These are phyloP conservation scores for Hycleus phaleratus DNA, from an alignment of 1,140 invertebrate genomes.

Conservation along the genomic window DNA sequence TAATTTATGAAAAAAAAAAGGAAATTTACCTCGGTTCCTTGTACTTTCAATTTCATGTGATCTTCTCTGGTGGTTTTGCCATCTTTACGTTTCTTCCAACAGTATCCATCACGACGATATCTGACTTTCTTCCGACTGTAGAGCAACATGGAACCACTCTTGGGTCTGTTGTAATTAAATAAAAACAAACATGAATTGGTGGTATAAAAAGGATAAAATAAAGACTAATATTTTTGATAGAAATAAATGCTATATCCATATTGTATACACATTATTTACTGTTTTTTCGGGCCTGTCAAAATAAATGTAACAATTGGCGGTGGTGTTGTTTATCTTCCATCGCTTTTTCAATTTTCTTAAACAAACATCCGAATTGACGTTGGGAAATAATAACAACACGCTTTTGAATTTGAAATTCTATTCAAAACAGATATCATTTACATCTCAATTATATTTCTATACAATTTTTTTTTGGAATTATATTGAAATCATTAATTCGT, in stretches of 20 bases:
- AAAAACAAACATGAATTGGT: neutral
- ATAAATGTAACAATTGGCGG: neutral
- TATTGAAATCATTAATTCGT: too few relatives aligned
- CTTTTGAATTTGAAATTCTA: too few relatives aligned
- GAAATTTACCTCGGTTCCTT: conserved; percentile 74
- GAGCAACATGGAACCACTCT: conserved; percentile 93
- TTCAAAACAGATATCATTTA: too few relatives aligned
- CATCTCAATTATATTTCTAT: too few relatives aligned
- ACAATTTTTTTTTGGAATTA: too few relatives aligned
- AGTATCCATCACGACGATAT: conserved; percentile 94
- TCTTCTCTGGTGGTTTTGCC: conserved; percentile 97
- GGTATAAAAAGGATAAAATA: neutral
- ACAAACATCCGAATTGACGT: conserved; percentile 8
- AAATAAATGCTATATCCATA: neutral
- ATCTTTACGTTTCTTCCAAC: conserved; percentile 98
- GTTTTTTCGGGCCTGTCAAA: neutral
- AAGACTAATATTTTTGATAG: neutral
- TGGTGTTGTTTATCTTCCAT: conserved; percentile 22
- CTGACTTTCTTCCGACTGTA: conserved; percentile 94
- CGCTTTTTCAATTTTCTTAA: conserved; percentile 23
- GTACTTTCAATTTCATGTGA: conserved; percentile 98
- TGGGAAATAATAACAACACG: too few relatives aligned
- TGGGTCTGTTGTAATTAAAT: conserved; percentile 56
- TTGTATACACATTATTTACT: neutral
- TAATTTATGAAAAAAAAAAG: too few relatives aligned